A percentile compares a stretch with the other conserved stretches of the same genome.
Conservation (phyloP, 2,113 vertebrate genomes). For the Hemicordylus capensis region DNA sequence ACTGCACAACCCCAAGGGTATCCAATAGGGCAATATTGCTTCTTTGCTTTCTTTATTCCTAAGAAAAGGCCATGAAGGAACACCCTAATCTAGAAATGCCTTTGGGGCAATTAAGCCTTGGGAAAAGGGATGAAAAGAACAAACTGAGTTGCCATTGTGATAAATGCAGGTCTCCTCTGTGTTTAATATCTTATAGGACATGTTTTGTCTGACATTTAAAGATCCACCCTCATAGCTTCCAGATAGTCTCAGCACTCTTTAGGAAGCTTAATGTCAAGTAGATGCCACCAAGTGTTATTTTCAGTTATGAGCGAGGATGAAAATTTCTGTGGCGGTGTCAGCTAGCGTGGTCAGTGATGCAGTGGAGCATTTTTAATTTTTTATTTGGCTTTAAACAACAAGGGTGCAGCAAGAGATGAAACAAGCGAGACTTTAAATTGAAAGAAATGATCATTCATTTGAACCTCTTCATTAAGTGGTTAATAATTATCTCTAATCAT, state of each 20-base stretch:
- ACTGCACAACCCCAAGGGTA: neutral
- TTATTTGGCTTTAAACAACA: neutral
- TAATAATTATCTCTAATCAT: neutral
- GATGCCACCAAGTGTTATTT: neutral
- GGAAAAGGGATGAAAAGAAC: neutral
- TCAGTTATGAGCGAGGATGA: neutral
- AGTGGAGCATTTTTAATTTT: neutral
- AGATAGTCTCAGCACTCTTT: neutral
- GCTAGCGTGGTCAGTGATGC: neutral
- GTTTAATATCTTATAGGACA: neutral
- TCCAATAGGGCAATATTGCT: neutral
- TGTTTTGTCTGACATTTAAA: slow-evolving; percentile 4
- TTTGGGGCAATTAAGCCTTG: neutral
- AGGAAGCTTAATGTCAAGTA: neutral
- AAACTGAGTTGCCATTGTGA: neutral
- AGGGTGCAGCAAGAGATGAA: neutral
- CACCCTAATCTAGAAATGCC: neutral
- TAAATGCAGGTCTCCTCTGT: neutral
- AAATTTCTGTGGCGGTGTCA: slow-evolving; percentile 10
- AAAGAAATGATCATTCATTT: neutral
- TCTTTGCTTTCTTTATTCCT: neutral
- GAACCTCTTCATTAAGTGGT: slow-evolving; percentile 1
- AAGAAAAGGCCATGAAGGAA: neutral
- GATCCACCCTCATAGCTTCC: neutral
- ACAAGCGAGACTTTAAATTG: neutral